A percentile compares a stretch with the other conserved stretches of the same genome.
phyloP scores from a whole-genome alignment of 2,797 vertebrate genomes.

The Falco peregrinus region DNA sequence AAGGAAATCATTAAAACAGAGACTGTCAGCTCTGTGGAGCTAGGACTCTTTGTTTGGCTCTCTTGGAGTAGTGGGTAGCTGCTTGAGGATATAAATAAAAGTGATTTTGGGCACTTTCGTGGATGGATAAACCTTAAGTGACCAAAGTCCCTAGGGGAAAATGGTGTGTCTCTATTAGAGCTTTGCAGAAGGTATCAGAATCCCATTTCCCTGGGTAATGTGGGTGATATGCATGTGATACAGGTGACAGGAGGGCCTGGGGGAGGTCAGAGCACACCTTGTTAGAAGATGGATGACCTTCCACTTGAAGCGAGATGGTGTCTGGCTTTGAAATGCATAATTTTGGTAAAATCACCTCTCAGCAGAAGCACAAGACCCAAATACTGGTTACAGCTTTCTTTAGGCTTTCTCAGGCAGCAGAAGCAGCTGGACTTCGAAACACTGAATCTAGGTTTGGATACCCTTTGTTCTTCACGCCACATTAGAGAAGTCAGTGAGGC shows the following conservation, averaged over 20 bases:
- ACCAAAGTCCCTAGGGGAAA: not conserved
- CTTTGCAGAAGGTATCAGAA: not conserved
- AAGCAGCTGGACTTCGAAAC: not conserved
- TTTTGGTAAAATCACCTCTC: not conserved
- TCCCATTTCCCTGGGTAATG: fast-evolving
- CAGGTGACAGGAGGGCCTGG: not conserved
- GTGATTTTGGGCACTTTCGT: not conserved
- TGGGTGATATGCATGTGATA: not conserved
- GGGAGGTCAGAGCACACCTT: not conserved
- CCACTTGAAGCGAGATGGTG: not conserved
- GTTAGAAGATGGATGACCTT: not conserved
- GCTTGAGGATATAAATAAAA: not conserved
- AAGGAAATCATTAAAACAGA: not conserved
- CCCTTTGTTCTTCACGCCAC: not conserved
- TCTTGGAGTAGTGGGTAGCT: not conserved
- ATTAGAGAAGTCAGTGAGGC: slow-evolving; percentile 8
- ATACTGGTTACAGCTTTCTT: not conserved
- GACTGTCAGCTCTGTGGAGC: not conserved
- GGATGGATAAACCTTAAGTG: not conserved
- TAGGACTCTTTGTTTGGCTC: not conserved
- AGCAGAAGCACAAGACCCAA: not conserved
- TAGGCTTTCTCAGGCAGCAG: not conserved
- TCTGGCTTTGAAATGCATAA: not conserved
- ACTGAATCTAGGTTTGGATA: not conserved
- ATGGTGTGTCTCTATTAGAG: not conserved